Evolutionary conservation across 2,888 invertebrate species (phyloP).

Genomic region (Ochlodes sylvanus): DNA sequence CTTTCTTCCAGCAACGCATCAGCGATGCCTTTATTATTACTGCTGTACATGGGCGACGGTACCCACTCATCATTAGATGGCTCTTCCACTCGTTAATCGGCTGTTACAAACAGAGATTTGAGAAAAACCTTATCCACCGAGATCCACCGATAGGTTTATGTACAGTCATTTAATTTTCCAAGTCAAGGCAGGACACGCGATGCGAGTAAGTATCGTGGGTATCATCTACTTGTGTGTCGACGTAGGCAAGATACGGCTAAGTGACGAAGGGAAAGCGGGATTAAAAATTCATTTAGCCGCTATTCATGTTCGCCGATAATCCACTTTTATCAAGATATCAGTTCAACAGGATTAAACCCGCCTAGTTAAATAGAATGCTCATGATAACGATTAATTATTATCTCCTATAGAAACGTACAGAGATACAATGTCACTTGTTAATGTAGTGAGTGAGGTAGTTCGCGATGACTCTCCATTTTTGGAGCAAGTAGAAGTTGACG

Average conservation of each 20-base stretch:
- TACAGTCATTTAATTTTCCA: no score
- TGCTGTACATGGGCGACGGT: no score
- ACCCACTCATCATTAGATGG: no score
- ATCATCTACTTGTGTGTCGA: slow-evolving; percentile 8
- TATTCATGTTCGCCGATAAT: slow-evolving; percentile 83
- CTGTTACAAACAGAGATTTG: no score
- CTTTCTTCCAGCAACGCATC: no score
- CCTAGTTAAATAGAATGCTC: slow-evolving; percentile 78
- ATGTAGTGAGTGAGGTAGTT: background rate
- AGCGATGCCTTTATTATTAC: no score
- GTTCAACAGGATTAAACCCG: slow-evolving; percentile 78
- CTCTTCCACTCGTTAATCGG: no score
- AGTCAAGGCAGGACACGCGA: no score
- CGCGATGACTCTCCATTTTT: background rate
- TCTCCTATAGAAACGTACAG: slow-evolving; percentile 56
- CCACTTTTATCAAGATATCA: slow-evolving; percentile 82
- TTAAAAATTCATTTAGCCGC: slow-evolving; percentile 82
- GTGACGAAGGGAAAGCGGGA: slow-evolving; percentile 76
- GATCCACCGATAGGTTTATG: no score
- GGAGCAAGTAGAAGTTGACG: no score
- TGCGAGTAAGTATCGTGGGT: no score
- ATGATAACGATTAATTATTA: slow-evolving; percentile 74
- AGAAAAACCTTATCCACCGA: no score
- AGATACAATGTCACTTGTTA: slow-evolving; percentile 5
- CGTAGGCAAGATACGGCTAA: slow-evolving; percentile 63